These are phyloP conservation scores for Platysternon megacephalum DNA, from an alignment of 2,113 vertebrate genomes.

Conservation along the genomic window DNA sequence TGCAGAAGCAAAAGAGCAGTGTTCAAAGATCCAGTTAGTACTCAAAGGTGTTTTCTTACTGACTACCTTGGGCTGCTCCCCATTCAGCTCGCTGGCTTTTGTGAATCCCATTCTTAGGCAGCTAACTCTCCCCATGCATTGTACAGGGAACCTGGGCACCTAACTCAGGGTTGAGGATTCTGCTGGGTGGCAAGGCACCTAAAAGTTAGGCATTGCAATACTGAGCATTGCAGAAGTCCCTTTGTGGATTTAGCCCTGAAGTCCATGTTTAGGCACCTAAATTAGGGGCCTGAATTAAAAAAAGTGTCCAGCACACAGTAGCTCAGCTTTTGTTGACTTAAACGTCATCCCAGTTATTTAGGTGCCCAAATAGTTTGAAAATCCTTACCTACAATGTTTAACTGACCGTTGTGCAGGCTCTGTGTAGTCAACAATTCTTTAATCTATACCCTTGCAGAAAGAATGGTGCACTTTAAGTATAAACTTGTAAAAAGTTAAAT, in stretches of 20 bases:
- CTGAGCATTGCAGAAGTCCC: neutral
- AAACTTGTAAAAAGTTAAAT: slow-evolving; percentile 20
- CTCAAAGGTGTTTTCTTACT: neutral
- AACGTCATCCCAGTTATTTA: neutral
- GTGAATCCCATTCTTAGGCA: neutral
- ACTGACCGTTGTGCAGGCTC: neutral
- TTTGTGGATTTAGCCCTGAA: neutral
- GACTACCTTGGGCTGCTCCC: neutral
- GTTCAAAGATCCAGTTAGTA: neutral
- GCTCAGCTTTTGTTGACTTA: neutral
- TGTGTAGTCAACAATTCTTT: slow-evolving; percentile 13
- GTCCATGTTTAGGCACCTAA: neutral
- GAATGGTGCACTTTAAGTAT: accelerated
- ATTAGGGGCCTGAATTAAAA: slow-evolving; percentile 23
- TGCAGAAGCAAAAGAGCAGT: neutral
- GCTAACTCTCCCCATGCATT: neutral
- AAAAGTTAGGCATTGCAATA: neutral
- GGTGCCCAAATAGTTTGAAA: neutral
- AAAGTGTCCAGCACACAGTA: neutral
- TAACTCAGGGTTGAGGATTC: neutral
- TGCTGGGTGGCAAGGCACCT: neutral
- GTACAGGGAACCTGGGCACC: neutral
- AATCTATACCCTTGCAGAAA: neutral
- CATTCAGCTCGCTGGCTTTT: neutral
- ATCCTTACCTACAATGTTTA: slow-evolving; percentile 26